Evolutionary conservation across 92 coral and sea anemone genomes (phyloP).

Genomic region (Parazoanthus darwini): DNA sequence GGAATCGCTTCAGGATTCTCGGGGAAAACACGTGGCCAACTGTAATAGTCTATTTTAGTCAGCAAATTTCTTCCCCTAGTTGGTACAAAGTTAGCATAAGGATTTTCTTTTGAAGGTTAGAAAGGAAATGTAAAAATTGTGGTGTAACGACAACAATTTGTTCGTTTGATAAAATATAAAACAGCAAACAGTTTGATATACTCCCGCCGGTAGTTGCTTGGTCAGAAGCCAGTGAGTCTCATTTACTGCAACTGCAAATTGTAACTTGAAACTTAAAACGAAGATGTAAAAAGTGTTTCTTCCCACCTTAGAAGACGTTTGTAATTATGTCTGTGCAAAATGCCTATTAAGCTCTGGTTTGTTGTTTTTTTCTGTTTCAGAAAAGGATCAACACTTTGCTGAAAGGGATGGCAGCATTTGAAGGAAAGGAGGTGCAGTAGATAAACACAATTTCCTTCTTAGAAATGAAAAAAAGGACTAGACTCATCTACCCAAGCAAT

Average conservation of each 20-base stretch:
- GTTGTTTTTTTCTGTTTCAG: conserved; percentile 47
- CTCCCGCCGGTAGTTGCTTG: neutral
- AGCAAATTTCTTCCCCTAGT: conserved; percentile 25
- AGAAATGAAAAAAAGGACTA: neutral
- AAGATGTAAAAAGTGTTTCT: neutral
- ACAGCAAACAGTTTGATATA: too few relatives aligned
- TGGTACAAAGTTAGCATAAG: too few relatives aligned
- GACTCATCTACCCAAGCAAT: too few relatives aligned
- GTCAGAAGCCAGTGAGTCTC: neutral
- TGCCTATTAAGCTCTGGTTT: neutral
- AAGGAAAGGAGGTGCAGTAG: conserved; percentile 81
- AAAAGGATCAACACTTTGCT: conserved; percentile 88
- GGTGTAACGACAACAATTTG: neutral
- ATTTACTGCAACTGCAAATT: neutral
- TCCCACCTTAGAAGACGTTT: neutral
- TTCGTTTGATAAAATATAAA: neutral
- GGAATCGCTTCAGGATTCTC: too few relatives aligned
- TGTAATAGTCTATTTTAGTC: conserved; percentile 51
- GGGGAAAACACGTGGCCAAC: neutral
- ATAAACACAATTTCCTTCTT: neutral
- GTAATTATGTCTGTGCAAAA: neutral
- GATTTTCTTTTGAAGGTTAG: neutral
- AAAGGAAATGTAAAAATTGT: neutral
- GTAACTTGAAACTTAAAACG: too few relatives aligned
- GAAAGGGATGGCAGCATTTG: conserved; percentile 93